Percentiles rank a stretch among this genome's conserved stretches.
phyloP scores from a whole-genome alignment of 2,113 vertebrate genomes.

The Periophthalmodon schlosseri region DNA sequence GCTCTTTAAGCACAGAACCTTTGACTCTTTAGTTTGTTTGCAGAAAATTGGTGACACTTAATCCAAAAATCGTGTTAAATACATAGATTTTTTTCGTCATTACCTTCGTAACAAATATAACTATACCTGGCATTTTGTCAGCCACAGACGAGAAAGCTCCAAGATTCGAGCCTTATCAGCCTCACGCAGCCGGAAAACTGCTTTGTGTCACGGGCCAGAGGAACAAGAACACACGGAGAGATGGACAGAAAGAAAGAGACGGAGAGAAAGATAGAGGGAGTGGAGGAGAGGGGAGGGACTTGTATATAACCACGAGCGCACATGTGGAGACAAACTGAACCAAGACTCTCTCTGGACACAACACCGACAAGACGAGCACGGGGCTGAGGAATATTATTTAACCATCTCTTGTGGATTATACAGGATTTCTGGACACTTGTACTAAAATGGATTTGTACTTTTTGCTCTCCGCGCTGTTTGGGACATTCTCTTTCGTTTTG shows the following conservation, averaged over 20 bases:
- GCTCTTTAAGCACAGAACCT: too few relatives aligned
- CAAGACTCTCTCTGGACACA: constrained; percentile 15
- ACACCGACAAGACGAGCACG: neutral
- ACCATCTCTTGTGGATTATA: constrained; percentile 43
- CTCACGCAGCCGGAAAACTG: too few relatives aligned
- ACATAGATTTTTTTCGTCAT: too few relatives aligned
- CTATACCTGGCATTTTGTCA: too few relatives aligned
- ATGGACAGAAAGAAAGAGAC: neutral
- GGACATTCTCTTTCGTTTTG: constrained; percentile 66
- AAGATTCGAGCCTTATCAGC: too few relatives aligned
- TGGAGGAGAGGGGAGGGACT: constrained; percentile 43
- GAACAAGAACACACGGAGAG: constrained; percentile 79
- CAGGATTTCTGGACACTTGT: neutral
- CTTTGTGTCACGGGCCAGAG: constrained; percentile 47
- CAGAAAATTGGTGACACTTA: too few relatives aligned
- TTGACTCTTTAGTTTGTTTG: too few relatives aligned
- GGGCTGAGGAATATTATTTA: neutral
- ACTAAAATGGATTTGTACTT: constrained; percentile 82
- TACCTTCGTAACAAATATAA: too few relatives aligned
- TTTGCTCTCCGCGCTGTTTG: constrained; percentile 80
- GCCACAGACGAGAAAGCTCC: too few relatives aligned
- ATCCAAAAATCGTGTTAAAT: too few relatives aligned
- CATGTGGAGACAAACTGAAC: constrained; percentile 56
- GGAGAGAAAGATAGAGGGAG: neutral
- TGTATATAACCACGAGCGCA: constrained; percentile 62